These are phyloP conservation scores for Lepisosteus osseus DNA, from an alignment of 2,113 vertebrate genomes.

Conservation along the genomic window DNA sequence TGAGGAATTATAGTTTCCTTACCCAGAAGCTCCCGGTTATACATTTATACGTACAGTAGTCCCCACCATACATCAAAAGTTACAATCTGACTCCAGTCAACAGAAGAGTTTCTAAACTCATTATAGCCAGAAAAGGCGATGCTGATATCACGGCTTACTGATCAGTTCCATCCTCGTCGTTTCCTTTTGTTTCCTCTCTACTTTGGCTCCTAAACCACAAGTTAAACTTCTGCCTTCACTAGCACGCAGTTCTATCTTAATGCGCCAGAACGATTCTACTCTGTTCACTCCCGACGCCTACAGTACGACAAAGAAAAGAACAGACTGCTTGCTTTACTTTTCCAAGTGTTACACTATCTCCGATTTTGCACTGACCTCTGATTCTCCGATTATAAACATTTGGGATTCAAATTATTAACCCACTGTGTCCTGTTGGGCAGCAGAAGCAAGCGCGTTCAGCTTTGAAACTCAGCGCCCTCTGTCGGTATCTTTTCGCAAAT, in stretches of 20 bases:
- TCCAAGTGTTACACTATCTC: background rate
- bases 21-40: background rate
- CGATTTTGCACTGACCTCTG: background rate
- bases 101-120: background rate
- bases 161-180: slow-evolving; percentile 3
- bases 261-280: background rate
- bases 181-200: slow-evolving; percentile 20
- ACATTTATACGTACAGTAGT: background rate
- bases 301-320: background rate
- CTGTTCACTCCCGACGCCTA: background rate
- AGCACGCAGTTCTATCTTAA: background rate
- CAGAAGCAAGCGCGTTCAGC: background rate
- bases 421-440: slow-evolving; percentile 10
- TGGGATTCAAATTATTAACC: slow-evolving; percentile 18
- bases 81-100: background rate
- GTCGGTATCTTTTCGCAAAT: background rate
- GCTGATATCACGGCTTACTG: background rate
- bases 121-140: background rate
- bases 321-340: background rate
- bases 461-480: slow-evolving; percentile 31
- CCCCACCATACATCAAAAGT: background rate
- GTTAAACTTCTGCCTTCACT: background rate
- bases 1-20: background rate
- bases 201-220: background rate
- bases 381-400: slow-evolving; percentile 10